Conservation (phyloP, 2,888 invertebrate genomes). For the Orthosia incerta region DNA sequence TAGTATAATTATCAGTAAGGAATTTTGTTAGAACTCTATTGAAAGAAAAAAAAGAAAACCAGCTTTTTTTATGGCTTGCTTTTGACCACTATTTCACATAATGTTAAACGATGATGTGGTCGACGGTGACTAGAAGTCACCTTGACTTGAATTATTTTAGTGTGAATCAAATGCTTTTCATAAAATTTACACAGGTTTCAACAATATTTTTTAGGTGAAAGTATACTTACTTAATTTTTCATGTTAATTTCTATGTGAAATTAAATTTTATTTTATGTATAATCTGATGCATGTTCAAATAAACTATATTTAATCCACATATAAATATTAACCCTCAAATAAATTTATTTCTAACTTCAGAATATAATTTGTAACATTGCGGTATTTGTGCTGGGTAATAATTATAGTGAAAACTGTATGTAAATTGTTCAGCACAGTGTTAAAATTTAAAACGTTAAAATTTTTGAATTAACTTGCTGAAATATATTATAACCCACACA, state of each 20-base stretch:
- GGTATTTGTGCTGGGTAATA: constrained; percentile 27
- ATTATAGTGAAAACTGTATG: constrained; percentile 54
- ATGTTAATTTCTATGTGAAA: background rate
- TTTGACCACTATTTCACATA: background rate
- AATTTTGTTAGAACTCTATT: background rate
- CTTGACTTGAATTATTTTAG: too few species aligned
- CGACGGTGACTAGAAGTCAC: too few species aligned
- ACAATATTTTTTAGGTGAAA: too few species aligned
- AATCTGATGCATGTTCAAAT: constrained; percentile 9
- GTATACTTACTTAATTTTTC: too few species aligned
- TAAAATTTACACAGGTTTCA: too few species aligned
- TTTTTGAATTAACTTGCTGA: constrained; percentile 43
- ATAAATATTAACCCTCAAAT: constrained; percentile 36
- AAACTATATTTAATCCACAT: constrained; percentile 8
- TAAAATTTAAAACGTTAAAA: constrained; percentile 46
- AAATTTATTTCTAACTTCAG: constrained; percentile 39
- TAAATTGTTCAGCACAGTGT: constrained; percentile 45
- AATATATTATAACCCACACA: constrained; percentile 25
- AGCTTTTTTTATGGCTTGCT: background rate
- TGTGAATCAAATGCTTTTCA: too few species aligned
- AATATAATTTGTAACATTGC: constrained; percentile 40
- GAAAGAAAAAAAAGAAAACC: too few species aligned
- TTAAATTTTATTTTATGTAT: background rate
- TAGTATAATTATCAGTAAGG: background rate
- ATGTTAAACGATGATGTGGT: too few species aligned